A percentile compares a stretch with the other conserved stretches of the same genome.
Conservation (phyloP, 1,140 invertebrate genomes). For the Saccostrea glomerata region DNA sequence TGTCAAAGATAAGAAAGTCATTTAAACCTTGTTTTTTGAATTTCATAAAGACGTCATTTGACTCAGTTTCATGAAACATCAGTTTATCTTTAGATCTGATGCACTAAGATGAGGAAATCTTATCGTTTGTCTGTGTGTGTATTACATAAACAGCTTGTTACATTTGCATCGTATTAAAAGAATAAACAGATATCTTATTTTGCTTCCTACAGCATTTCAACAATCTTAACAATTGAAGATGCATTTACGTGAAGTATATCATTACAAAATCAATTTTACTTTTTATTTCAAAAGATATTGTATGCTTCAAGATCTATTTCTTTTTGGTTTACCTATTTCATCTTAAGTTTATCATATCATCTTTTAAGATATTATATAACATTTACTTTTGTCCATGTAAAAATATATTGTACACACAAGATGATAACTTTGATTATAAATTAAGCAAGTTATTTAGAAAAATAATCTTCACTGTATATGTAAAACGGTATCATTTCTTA, state of each 20-base stretch:
- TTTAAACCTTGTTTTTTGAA: background rate
- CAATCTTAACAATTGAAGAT: background rate
- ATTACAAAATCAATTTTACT: background rate
- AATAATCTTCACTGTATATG: no score
- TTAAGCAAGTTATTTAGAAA: no score
- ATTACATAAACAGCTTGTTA: background rate
- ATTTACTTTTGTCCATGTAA: background rate
- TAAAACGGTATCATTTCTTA: no score
- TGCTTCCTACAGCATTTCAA: background rate
- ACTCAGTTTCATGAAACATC: background rate
- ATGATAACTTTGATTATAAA: no score
- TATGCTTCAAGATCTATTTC: background rate
- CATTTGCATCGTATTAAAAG: background rate
- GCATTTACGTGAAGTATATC: background rate
- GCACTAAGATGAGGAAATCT: background rate
- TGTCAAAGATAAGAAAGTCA: conserved; percentile 1
- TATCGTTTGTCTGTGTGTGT: conserved; percentile 2
- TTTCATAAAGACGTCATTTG: background rate
- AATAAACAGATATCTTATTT: background rate
- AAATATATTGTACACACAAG: background rate
- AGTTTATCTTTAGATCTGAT: conserved; percentile 5
- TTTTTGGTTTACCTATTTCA: background rate
- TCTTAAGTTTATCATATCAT: background rate
- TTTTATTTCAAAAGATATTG: background rate
- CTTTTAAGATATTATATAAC: background rate